Conservation (phyloP, 2,113 vertebrate species). For the Oncorhynchus masou region DNA sequence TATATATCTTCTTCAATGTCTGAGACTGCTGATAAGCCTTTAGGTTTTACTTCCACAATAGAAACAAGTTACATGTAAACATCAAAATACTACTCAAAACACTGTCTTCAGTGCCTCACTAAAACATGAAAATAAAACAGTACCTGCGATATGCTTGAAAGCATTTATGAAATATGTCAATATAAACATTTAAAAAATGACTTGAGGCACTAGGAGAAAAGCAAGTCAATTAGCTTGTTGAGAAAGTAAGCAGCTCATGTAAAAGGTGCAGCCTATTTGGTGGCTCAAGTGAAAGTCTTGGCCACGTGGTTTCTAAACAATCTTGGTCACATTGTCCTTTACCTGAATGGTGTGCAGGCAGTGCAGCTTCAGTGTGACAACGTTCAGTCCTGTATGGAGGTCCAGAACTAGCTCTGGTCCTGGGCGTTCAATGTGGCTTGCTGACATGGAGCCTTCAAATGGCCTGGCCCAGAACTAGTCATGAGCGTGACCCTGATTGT, state of each 20-base stretch:
- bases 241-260: background rate
- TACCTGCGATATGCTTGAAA: background rate
- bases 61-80: background rate
- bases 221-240: background rate
- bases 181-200: background rate
- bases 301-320: background rate
- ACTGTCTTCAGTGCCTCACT: constrained; percentile 5
- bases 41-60: background rate
- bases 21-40: background rate
- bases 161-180: background rate
- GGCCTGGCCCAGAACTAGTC: too few relatives aligned
- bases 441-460: too few relatives aligned
- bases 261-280: background rate
- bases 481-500: background rate
- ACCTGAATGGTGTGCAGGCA: background rate
- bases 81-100: constrained; percentile 2
- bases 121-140: constrained; percentile 2
- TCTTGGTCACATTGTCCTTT: background rate
- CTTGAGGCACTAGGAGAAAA: background rate
- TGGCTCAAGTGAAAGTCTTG: background rate
- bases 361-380: background rate
- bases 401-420: background rate
- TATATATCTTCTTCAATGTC: background rate
- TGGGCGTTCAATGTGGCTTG: too few relatives aligned
- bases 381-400: background rate